A percentile compares a stretch with the other conserved stretches of the same genome.
Evolutionary conservation across 1,140 invertebrate species (phyloP).

Genomic region (Mercenaria mercenaria): DNA sequence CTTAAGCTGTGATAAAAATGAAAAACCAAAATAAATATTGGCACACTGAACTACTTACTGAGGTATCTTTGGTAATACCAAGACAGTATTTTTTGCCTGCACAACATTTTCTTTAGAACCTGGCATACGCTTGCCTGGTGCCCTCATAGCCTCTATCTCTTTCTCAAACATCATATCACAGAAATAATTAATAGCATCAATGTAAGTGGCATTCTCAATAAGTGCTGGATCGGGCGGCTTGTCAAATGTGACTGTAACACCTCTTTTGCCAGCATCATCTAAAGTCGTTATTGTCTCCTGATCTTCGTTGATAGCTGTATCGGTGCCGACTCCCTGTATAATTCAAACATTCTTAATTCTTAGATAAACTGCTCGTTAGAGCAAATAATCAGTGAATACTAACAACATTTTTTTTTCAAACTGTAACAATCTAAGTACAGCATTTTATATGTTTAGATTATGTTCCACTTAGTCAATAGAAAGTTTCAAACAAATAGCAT

Average conservation of each 20-base stretch:
- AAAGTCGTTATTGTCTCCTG: conserved; percentile 69
- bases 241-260: conserved; percentile 80
- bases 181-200: conserved; percentile 85
- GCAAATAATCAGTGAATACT: too few relatives aligned
- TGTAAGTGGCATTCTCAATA: conserved; percentile 82
- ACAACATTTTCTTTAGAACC: conserved; percentile 71
- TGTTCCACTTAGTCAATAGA: too few relatives aligned
- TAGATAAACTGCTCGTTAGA: too few relatives aligned
- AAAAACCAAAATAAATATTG: too few relatives aligned
- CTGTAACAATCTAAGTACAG: too few relatives aligned
- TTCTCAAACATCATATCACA: conserved; percentile 85
- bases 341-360: background rate
- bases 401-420: too few relatives aligned
- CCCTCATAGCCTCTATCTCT: conserved; percentile 78
- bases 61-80: conserved; percentile 83
- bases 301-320: conserved; percentile 41
- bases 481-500: too few relatives aligned
- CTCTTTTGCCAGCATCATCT: conserved; percentile 37
- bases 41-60: conserved; percentile 72
- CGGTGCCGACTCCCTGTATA: conserved; percentile 51
- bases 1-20: too few relatives aligned
- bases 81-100: conserved; percentile 84
- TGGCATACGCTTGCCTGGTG: conserved; percentile 71
- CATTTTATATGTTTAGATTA: too few relatives aligned
- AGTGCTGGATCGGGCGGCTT: conserved; percentile 76